Conservation (phyloP, 2,113 vertebrate species). For the Cyprinodon brontotheroides region DNA sequence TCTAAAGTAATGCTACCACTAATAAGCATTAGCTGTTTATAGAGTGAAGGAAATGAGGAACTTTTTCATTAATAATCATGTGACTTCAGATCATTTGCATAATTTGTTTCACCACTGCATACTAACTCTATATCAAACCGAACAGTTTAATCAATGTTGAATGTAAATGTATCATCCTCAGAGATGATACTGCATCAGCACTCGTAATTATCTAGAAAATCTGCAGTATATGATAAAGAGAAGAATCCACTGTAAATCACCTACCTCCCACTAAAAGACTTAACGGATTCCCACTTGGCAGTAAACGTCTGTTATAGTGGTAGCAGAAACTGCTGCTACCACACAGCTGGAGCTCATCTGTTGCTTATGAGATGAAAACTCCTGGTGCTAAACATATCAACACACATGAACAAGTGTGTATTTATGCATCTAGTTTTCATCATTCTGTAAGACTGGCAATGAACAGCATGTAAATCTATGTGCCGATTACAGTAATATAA, state of each 20-base stretch:
- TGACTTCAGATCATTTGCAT: slow-evolving; percentile 14
- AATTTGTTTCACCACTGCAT: not conserved
- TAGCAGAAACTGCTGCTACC: slow-evolving; percentile 5
- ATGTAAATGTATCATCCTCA: slow-evolving; percentile 10
- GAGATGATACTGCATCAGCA: slow-evolving; percentile 21
- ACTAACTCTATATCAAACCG: not conserved
- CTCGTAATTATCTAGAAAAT: slow-evolving; percentile 25
- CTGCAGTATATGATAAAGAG: slow-evolving; percentile 9
- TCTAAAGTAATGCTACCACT: slow-evolving; percentile 30
- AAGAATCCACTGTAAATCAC: slow-evolving; percentile 19
- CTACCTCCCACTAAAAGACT: slow-evolving; percentile 23
- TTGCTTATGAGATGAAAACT: slow-evolving; percentile 9
- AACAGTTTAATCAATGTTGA: not conserved
- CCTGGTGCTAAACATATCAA: slow-evolving; percentile 4
- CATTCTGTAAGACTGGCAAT: slow-evolving; percentile 11
- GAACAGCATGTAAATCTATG: slow-evolving; percentile 11
- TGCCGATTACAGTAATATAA: not conserved
- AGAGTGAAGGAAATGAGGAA: slow-evolving; percentile 32
- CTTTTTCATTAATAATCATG: slow-evolving; percentile 26
- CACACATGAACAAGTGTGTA: slow-evolving; percentile 9
- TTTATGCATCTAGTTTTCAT: slow-evolving; percentile 20
- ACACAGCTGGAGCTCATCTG: slow-evolving; percentile 31
- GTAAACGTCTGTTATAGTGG: slow-evolving; percentile 36
- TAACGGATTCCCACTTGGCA: slow-evolving; percentile 35
- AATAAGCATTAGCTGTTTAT: slow-evolving; percentile 21